These are phyloP conservation scores for Drosophila pseudoananassae DNA, from an alignment of 1,140 invertebrate genomes.

Conservation along the genomic window DNA sequence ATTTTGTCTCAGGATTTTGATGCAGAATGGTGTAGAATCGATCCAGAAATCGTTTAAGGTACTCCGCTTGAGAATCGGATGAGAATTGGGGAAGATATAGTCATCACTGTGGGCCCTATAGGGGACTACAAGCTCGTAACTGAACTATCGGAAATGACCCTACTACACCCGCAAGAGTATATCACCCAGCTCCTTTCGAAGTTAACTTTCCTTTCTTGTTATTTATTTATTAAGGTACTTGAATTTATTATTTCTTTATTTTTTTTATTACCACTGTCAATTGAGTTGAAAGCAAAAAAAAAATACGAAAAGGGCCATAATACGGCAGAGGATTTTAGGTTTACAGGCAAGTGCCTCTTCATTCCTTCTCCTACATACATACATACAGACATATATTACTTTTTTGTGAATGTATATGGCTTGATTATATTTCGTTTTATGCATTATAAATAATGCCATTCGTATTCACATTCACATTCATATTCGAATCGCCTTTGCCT, in stretches of 20 bases:
- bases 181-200: no score
- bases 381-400: slow-evolving; percentile 6
- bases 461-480: slow-evolving; percentile 12
- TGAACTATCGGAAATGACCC: no score
- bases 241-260: background rate
- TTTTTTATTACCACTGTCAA: background rate
- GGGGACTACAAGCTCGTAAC: no score
- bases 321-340: background rate
- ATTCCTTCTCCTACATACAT: background rate
- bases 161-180: no score
- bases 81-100: no score
- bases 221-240: background rate
- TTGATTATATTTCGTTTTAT: slow-evolving; percentile 75
- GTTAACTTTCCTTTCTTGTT: background rate
- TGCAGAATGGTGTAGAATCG: no score
- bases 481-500: background rate
- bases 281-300: background rate
- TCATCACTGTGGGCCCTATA: no score
- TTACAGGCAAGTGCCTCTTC: background rate
- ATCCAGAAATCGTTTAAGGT: no score
- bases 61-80: no score
- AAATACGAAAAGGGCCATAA: background rate
- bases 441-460: slow-evolving; percentile 55
- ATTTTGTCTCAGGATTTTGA: no score
- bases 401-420: slow-evolving; percentile 41